These are phyloP conservation scores for Sisyra terminalis DNA, from an alignment of 2,888 invertebrate genomes.

Conservation along the genomic window DNA sequence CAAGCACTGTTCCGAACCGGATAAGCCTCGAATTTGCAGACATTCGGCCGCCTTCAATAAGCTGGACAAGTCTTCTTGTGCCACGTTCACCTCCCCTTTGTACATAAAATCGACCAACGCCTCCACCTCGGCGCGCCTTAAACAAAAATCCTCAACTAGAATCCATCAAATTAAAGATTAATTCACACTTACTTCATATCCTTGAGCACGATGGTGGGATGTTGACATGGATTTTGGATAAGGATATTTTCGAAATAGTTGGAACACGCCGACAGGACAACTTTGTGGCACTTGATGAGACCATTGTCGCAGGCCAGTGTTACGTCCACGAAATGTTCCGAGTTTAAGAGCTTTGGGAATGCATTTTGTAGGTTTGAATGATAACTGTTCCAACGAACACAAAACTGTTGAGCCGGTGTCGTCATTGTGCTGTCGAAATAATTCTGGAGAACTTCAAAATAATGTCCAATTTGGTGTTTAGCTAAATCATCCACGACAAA, in stretches of 20 bases:
- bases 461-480: too few relatives aligned
- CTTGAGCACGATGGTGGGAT: conserved; percentile 69
- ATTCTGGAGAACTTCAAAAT: background rate
- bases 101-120: conserved; percentile 83
- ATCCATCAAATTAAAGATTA: background rate
- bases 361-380: conserved; percentile 63
- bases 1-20: conserved; percentile 27
- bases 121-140: conserved; percentile 64
- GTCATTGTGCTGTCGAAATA: conserved; percentile 12
- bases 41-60: conserved; percentile 73
- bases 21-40: conserved; percentile 59
- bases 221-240: conserved; percentile 71
- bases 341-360: conserved; percentile 55
- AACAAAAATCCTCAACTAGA: background rate
- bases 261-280: conserved; percentile 72
- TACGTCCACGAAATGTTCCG: conserved; percentile 78
- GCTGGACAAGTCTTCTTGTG: conserved; percentile 66
- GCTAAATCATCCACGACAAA: background rate
- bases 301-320: conserved; percentile 77
- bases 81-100: conserved; percentile 76
- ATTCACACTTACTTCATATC: conserved; percentile 49
- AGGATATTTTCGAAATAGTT: conserved; percentile 67
- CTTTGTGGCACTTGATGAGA: conserved; percentile 73
- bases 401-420: conserved; percentile 44
- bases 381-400: conserved; percentile 70